phyloP scores from a whole-genome alignment of 2,797 vertebrate genomes.

The Sphenodon punctatus region DNA sequence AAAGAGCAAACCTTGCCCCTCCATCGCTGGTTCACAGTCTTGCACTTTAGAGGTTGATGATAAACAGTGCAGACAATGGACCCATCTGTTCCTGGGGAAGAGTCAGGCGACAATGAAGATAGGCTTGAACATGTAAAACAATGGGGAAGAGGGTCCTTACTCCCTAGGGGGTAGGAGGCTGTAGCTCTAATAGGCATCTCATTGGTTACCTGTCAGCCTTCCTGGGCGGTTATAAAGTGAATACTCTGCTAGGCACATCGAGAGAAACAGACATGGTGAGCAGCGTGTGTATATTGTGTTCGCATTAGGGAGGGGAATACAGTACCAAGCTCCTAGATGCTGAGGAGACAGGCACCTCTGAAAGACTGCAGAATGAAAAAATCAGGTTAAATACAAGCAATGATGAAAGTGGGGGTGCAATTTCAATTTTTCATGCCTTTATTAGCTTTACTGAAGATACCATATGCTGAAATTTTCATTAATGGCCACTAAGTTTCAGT shows the following conservation, averaged over 20 bases:
- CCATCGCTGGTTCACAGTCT: constrained; percentile 14
- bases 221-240: constrained; percentile 33
- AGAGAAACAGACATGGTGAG: background rate
- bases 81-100: constrained; percentile 33
- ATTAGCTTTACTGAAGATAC: background rate
- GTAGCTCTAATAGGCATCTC: constrained; percentile 45
- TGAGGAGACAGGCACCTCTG: background rate
- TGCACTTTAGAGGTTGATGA: background rate
- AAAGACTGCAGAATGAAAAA: background rate
- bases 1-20: constrained; percentile 48
- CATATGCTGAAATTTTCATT: background rate
- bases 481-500: background rate
- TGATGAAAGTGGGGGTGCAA: background rate
- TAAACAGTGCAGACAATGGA: constrained; percentile 30
- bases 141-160: background rate
- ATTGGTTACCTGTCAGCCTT: constrained; percentile 68
- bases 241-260: background rate
- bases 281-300: fast-evolving
- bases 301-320: no score
- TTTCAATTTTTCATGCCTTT: background rate
- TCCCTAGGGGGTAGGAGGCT: constrained; percentile 10
- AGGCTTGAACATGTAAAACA: background rate
- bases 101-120: constrained; percentile 34
- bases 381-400: background rate
- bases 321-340: background rate